phyloP scores from a whole-genome alignment of 1,140 invertebrate genomes.

The Samia ricini region DNA sequence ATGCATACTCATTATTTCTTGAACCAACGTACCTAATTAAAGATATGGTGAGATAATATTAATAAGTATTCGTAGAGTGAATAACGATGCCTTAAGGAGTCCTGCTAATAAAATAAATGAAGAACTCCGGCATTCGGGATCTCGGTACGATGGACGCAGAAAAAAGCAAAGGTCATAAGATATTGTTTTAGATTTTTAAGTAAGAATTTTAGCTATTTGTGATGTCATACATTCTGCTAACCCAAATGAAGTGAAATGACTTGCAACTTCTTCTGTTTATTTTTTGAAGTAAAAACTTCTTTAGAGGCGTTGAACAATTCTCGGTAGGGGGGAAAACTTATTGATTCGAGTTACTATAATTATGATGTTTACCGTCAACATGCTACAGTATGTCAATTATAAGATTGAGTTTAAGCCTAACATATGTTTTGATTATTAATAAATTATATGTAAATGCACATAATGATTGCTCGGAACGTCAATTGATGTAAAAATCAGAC shows the following conservation, averaged over 20 bases:
- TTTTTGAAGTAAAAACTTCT: too few species aligned
- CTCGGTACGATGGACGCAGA: conserved; percentile 10
- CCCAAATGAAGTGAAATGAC: background rate
- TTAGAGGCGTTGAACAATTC: too few species aligned
- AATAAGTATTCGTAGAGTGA: conserved; percentile 52
- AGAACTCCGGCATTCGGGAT: conserved; percentile 34
- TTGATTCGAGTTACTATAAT: too few species aligned
- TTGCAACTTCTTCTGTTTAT: too few species aligned
- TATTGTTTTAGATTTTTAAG: background rate
- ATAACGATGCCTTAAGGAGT: conserved; percentile 51
- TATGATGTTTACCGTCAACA: too few species aligned
- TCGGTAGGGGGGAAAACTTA: too few species aligned
- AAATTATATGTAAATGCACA: too few species aligned
- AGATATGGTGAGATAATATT: conserved; percentile 45
- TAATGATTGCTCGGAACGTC: too few species aligned
- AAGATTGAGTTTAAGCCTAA: too few species aligned
- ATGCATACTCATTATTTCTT: conserved; percentile 31
- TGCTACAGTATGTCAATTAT: too few species aligned
- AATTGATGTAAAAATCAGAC: too few species aligned
- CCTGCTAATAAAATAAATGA: conserved; percentile 63
- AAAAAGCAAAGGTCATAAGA: background rate
- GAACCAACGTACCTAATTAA: conserved; percentile 44
- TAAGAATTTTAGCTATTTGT: background rate
- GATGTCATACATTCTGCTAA: background rate
- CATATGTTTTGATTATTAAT: too few species aligned